phyloP scores from a whole-genome alignment of 1,140 invertebrate genomes.

The Probaryconus sp. region DNA sequence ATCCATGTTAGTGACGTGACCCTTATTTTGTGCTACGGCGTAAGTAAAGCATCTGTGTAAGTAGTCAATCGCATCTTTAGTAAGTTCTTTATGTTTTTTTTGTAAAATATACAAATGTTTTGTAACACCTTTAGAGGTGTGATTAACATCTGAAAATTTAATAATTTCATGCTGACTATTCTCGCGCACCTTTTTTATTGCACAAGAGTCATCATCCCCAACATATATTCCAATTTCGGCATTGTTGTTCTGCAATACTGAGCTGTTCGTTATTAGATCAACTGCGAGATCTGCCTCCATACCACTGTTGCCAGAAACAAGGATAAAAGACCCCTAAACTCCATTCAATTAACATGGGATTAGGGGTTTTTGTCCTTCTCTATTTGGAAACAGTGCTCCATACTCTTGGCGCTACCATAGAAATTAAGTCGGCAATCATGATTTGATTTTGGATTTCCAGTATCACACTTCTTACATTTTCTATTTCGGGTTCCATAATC shows the following conservation, averaged over 20 bases:
- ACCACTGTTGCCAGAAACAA: conserved; percentile 1
- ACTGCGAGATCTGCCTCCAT: neutral
- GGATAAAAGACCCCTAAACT: too few species aligned
- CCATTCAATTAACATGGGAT: too few species aligned
- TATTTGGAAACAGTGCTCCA: too few species aligned
- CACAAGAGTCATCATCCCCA: conserved; percentile 30
- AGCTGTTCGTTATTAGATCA: neutral
- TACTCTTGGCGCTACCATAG: too few species aligned
- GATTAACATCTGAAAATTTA: conserved; percentile 32
- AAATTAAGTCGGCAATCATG: too few species aligned
- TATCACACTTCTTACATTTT: conserved; percentile 9
- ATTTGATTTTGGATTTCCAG: neutral
- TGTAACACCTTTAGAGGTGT: conserved; percentile 19
- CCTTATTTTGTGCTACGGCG: conserved; percentile 43
- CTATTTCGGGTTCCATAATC: conserved; percentile 8
- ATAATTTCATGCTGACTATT: conserved; percentile 6
- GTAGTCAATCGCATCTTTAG: conserved; percentile 33
- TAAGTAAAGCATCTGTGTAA: conserved; percentile 38
- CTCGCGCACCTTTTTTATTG: conserved; percentile 14
- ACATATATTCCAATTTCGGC: conserved; percentile 17
- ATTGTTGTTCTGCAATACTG: neutral
- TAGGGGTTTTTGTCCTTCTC: too few species aligned
- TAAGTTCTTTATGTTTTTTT: conserved; percentile 31
- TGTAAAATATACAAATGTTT: conserved; percentile 21
- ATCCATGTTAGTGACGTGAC: conserved; percentile 22